Evolutionary conservation across 2,113 vertebrate genomes (phyloP), one percentile per base, ranked within the genome.

Genomic region (Amphiprion ocellaris): DNA sequence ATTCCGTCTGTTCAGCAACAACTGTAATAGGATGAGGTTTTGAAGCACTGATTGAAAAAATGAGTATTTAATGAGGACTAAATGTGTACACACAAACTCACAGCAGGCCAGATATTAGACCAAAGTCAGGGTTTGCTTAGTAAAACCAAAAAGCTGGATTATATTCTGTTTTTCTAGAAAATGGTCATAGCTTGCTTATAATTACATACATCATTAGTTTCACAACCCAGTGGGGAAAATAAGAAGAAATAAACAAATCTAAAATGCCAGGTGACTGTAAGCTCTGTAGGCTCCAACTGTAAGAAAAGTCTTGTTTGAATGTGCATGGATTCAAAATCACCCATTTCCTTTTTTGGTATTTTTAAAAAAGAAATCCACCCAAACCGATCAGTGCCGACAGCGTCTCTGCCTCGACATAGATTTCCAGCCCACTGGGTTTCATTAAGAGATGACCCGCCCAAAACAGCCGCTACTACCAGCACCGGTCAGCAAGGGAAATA

Each of bases 361-460:
- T 83, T 60, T 30, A 5, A 5, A 30, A 62, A 69, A 65, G 26
- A 79, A 76, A 79, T 56, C 61, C 30, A 52, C 47, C 66, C 37
- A 65, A 73, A 79, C 2, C 3, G 4, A 55, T 79, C 1, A 17
- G 19, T 56, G 21, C 63, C 37, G 50, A 67, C 50, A 64, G 46
- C 72, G 63, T 74, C 28, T 23, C 19, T 64, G 52, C 21, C 44
- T 70, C 39, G 63, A 5, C n/a, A 16, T 26, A 1, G 67, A 76
- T 58, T 58, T 73, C 37, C 67, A 63, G 33, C 39, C 61, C 16
- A 12, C 69, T 77, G 66, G 64, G 55, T 83, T 81, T 83, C 49
- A 79, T 63, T 61, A 78, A 44, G 58, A 76, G 72, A 72, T 56
- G 72, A 76, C 60, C 74, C 61, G 59, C 71, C 85, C 68, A 82